Percentiles rank a stretch among this genome's conserved stretches.
Evolutionary conservation across 2,888 invertebrate genomes (phyloP).

Genomic region (Nemurella pictetii): DNA sequence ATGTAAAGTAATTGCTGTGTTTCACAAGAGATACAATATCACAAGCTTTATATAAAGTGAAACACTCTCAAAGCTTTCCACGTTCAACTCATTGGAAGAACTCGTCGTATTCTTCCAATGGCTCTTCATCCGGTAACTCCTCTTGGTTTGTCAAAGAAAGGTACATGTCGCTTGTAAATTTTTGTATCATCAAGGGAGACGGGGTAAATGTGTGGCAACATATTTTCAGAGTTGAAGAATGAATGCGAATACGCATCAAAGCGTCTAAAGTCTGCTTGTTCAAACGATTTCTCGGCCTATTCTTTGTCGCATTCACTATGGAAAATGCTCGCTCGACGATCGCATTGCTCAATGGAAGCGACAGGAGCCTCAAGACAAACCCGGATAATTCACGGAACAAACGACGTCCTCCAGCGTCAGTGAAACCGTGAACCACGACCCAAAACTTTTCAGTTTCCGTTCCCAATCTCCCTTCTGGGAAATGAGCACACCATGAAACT

Average conservation of each 20-base stretch:
- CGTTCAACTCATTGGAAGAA: too few species aligned
- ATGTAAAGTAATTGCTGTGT: too few species aligned
- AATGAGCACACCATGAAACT: background rate
- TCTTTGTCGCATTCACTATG: conserved; percentile 41
- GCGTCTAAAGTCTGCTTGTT: conserved; percentile 41
- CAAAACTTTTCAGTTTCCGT: conserved; percentile 38
- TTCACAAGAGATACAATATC: too few species aligned
- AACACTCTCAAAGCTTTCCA: too few species aligned
- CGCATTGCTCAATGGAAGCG: conserved; percentile 44
- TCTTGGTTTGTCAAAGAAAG: too few species aligned
- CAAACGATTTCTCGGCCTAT: conserved; percentile 42
- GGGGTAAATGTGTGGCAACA: conserved; percentile 42
- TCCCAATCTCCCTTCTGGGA: conserved; percentile 26
- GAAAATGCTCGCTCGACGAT: conserved; percentile 44
- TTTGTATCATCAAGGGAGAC: conserved; percentile 5
- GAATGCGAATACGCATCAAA: conserved; percentile 41
- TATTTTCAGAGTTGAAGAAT: conserved; percentile 34
- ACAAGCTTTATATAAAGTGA: too few species aligned
- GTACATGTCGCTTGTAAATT: too few species aligned
- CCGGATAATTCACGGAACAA: conserved; percentile 39
- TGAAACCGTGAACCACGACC: conserved; percentile 40
- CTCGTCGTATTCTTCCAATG: too few species aligned
- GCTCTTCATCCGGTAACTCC: too few species aligned
- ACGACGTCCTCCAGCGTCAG: conserved; percentile 35
- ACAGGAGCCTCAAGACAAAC: conserved; percentile 41